Evolutionary conservation across 2,797 vertebrate species (phyloP), one percentile per base, ranked within the genome.

Genomic region (Alcedo quadribrachys): DNA sequence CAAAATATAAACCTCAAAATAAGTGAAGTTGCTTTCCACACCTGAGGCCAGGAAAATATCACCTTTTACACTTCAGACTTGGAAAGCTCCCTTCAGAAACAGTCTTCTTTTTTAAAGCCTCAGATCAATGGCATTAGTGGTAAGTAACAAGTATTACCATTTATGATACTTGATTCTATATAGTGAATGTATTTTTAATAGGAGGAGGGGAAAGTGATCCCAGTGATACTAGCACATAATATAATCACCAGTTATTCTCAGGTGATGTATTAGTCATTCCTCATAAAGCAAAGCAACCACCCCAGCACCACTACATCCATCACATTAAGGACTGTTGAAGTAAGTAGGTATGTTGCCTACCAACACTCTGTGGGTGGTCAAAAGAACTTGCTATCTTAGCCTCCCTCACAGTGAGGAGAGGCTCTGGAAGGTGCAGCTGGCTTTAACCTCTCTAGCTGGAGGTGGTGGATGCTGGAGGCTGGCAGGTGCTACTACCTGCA

Each of bases 1-100:
- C 77, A 81, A 61, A 85, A 50, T 76, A 89, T 17, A 92, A 91
- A 81, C 51, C 33, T 87, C 77, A 84, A 67, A 85, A 50, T 73
- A 89, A 90, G 32, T 8, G 19, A 92, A 84, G 32, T 24, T 21
- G 8, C n/a, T 84, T 92, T 61, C 67, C 27, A 70, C 16, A 86
- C 2, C 24, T 69, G 28, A 70, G 43, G 17, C 9, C 19, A 91
- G 42, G 74, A 85, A n/a, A 81, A 15, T 2, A 5, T 7, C 8
- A 7, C 17, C 5, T 89, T 93, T 46, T 40, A 19, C 37, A 51
- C 13, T 9, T 30, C n/a, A 61, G 32, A 58, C 24, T 75, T 78
- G 13, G n/a, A 86, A 87, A 91, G 11, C 2, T 53, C 20, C 81
- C 30, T 58, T 66, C 42, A 60, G 25, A 69, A 91, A 57, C 6